Evolutionary conservation across 2,888 invertebrate species (phyloP).

Genomic region (Drosophila fungiperda): DNA sequence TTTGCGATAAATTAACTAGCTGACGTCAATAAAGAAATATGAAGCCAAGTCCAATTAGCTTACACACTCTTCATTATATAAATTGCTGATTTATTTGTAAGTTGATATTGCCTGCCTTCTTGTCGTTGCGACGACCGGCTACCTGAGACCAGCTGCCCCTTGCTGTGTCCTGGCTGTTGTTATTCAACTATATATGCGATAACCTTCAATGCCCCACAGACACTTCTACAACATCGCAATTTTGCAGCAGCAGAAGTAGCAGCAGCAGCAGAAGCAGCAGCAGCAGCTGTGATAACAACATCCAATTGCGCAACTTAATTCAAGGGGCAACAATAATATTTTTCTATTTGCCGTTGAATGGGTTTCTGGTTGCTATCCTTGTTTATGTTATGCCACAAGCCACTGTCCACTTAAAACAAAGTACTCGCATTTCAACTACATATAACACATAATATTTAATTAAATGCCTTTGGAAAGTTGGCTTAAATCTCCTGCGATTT

Average conservation of each 20-base stretch:
- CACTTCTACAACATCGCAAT: constrained; percentile 29
- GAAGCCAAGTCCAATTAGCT: constrained; percentile 64
- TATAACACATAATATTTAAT: constrained; percentile 3
- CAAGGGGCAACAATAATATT: neutral
- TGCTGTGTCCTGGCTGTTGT: neutral
- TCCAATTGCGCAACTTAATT: constrained; percentile 30
- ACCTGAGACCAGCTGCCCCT: neutral
- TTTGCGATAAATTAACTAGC: constrained; percentile 41
- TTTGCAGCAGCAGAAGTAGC: neutral
- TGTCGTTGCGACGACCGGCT: neutral
- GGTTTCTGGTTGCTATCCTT: neutral
- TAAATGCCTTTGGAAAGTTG: neutral
- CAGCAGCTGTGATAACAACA: constrained; percentile 20
- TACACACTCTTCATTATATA: constrained; percentile 34
- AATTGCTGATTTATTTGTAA: constrained; percentile 50
- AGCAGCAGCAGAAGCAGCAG: neutral
- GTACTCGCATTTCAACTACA: neutral
- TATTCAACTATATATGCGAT: neutral
- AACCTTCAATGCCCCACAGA: constrained; percentile 42
- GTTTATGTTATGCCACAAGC: neutral
- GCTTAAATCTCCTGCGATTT: neutral
- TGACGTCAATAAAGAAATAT: constrained; percentile 42
- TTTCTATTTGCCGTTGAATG: neutral
- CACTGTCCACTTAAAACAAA: neutral
- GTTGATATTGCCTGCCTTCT: constrained; percentile 29